These are phyloP conservation scores for Sardina pilchardus DNA, from an alignment of 2,113 vertebrate species.

Conservation along the genomic window DNA sequence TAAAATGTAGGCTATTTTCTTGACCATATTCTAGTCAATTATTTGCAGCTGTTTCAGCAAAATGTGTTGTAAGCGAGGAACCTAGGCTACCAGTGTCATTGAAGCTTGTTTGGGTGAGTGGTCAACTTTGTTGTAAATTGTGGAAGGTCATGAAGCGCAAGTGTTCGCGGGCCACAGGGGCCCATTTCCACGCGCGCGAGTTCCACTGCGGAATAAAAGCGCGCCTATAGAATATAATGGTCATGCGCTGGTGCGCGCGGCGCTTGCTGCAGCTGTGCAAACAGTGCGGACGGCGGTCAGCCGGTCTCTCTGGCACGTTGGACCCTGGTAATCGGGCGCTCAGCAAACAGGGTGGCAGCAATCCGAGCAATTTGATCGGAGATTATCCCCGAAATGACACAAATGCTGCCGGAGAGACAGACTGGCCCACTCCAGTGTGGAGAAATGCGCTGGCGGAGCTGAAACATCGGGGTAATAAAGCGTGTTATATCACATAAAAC, in stretches of 20 bases:
- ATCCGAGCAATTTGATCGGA: conserved; percentile 66
- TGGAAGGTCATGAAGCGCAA: neutral
- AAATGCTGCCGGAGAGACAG: conserved; percentile 52
- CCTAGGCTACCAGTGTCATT: neutral
- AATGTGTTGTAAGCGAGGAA: neutral
- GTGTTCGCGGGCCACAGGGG: neutral
- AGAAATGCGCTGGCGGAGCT: conserved; percentile 66
- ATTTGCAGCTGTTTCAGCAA: neutral
- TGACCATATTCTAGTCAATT: neutral
- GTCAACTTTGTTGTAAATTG: neutral
- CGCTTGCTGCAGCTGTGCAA: neutral
- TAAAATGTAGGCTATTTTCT: neutral
- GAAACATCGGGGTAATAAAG: conserved; percentile 70
- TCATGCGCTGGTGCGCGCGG: neutral
- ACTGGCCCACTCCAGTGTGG: conserved; percentile 40
- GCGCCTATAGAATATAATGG: neutral
- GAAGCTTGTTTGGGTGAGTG: neutral
- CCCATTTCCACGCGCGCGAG: neutral
- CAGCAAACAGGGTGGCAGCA: conserved; percentile 68
- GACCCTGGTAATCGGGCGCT: conserved; percentile 66
- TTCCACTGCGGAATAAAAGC: neutral
- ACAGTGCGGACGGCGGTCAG: conserved; percentile 65
- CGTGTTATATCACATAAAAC: conserved; percentile 73
- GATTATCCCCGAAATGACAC: conserved; percentile 70
- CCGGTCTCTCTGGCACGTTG: conserved; percentile 67